Evolutionary conservation across 2,113 vertebrate genomes (phyloP).

Genomic region (Bufo bufo): DNA sequence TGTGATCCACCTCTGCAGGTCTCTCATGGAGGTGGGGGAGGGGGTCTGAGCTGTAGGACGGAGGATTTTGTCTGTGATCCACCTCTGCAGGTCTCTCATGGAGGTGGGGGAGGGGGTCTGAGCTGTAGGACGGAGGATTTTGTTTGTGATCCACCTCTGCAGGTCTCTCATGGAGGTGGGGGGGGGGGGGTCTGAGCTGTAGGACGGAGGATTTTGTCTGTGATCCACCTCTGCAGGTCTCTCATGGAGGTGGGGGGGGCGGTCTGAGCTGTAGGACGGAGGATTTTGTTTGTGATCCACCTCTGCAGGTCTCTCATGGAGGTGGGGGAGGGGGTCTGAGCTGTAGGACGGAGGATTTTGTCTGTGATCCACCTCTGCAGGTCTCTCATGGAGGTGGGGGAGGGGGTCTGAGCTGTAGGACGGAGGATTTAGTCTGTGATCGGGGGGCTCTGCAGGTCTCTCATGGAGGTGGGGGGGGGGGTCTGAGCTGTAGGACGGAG

Average conservation of each 20-base stretch:
- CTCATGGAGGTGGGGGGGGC: neutral
- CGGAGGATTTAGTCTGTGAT: neutral
- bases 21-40: neutral
- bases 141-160: neutral
- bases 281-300: conserved; percentile 2
- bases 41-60: neutral
- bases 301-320: neutral
- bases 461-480: neutral
- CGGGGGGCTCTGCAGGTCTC: conserved; percentile 4
- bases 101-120: neutral
- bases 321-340: neutral
- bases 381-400: neutral
- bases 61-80: neutral
- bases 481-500: neutral
- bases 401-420: neutral
- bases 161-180: neutral
- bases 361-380: conserved; percentile 11
- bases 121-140: neutral
- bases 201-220: neutral
- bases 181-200: neutral
- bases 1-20: conserved; percentile 9
- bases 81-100: neutral
- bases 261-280: neutral
- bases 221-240: neutral
- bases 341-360: neutral